These are phyloP conservation scores for Balanococcus diminutus DNA, from an alignment of 2,888 invertebrate genomes.

Conservation along the genomic window DNA sequence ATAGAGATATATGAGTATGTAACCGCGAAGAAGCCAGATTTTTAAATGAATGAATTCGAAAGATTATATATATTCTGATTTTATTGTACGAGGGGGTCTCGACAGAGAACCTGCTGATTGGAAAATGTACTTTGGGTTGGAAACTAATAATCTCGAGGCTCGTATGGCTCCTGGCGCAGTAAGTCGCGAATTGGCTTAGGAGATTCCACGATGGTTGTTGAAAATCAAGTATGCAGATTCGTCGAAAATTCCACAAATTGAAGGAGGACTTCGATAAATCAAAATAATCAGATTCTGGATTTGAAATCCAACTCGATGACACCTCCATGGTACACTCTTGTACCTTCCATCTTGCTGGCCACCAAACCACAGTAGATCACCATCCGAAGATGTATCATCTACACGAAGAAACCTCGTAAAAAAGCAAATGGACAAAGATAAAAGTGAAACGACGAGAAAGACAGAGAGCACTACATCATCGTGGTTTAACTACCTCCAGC, in stretches of 20 bases:
- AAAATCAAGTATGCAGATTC: background rate
- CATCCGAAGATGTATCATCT: background rate
- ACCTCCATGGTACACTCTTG: background rate
- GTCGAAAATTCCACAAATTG: background rate
- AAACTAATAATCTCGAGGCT: background rate
- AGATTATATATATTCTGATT: background rate
- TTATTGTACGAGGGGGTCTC: background rate
- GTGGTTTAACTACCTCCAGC: background rate
- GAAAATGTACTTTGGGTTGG: background rate
- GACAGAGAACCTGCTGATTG: background rate
- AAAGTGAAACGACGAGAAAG: background rate
- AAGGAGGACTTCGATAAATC: background rate
- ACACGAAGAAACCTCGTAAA: background rate
- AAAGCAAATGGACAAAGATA: background rate
- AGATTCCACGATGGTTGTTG: background rate
- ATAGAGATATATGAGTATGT: background rate
- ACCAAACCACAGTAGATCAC: background rate
- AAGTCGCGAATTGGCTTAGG: background rate
- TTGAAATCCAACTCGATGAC: background rate
- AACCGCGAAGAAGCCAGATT: constrained; percentile 20
- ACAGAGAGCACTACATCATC: background rate
- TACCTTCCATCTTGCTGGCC: background rate
- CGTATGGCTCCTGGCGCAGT: background rate
- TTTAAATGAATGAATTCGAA: constrained; percentile 7
- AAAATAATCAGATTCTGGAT: background rate